Percentiles rank a stretch among this genome's conserved stretches.
These are phyloP conservation scores for Eudasyphora cyanicolor DNA, from an alignment of 2,888 invertebrate genomes.

Conservation along the genomic window DNA sequence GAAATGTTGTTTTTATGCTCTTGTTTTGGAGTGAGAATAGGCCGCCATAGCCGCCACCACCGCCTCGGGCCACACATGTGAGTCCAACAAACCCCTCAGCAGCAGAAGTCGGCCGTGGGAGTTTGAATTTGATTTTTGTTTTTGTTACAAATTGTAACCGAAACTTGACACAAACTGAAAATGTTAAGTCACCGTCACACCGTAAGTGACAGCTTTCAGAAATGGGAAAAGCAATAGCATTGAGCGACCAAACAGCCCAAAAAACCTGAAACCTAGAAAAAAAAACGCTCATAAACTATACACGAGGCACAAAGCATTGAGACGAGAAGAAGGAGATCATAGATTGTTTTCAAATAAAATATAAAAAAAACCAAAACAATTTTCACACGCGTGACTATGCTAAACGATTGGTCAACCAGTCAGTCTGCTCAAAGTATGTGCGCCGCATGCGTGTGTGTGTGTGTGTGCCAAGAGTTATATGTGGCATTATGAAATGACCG, in stretches of 20 bases:
- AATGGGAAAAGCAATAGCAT: neutral
- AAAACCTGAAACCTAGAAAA: too few species aligned
- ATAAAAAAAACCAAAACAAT: neutral
- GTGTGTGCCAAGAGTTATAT: neutral
- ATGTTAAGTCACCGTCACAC: neutral
- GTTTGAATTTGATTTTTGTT: slow-evolving; percentile 7
- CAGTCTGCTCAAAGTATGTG: too few species aligned
- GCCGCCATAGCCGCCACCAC: neutral
- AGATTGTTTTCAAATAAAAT: neutral
- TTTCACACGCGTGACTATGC: slow-evolving; percentile 3
- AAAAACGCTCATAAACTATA: neutral
- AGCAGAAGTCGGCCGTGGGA: slow-evolving; percentile 9
- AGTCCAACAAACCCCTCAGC: too few species aligned
- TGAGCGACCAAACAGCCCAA: too few species aligned
- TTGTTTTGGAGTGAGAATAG: too few species aligned
- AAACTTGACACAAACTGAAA: neutral
- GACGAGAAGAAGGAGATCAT: neutral
- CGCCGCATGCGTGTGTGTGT: neutral
- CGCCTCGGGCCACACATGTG: neutral
- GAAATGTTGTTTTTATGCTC: slow-evolving; percentile 2
- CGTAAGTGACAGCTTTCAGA: neutral
- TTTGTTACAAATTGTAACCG: neutral
- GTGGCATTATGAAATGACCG: neutral
- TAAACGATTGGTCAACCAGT: neutral
- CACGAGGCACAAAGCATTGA: neutral